These are phyloP conservation scores for Coranthus polyacanthus DNA, from an alignment of 2,797 vertebrate species.

Conservation along the genomic window DNA sequence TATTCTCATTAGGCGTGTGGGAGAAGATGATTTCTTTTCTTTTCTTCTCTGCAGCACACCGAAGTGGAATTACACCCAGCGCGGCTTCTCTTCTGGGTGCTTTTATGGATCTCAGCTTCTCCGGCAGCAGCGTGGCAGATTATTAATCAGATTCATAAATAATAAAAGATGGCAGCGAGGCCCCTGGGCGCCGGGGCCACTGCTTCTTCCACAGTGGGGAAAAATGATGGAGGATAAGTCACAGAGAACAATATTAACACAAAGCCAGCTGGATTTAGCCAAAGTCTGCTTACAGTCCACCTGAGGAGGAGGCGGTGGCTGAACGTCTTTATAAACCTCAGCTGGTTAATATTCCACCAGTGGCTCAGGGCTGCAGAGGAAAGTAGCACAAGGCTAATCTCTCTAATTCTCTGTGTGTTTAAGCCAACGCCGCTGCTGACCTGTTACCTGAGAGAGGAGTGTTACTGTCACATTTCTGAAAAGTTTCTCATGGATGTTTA, in stretches of 20 bases:
- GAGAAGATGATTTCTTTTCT: slow-evolving; percentile 59
- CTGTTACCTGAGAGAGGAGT: slow-evolving; percentile 21
- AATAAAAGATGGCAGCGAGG: slow-evolving; percentile 77
- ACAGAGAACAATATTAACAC: slow-evolving; percentile 72
- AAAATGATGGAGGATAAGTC: slow-evolving; percentile 59
- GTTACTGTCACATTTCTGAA: not conserved
- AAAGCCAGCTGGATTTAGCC: slow-evolving; percentile 62
- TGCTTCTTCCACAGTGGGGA: slow-evolving; percentile 54
- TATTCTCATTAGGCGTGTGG: slow-evolving; percentile 69
- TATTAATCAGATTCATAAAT: slow-evolving; percentile 85
- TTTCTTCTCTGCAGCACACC: slow-evolving; percentile 48
- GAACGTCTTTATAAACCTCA: slow-evolving; percentile 16
- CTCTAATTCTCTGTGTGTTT: slow-evolving; percentile 45
- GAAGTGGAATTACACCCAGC: slow-evolving; percentile 67
- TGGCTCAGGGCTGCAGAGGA: slow-evolving; percentile 22
- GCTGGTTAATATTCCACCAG: slow-evolving; percentile 50
- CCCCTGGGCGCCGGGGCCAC: slow-evolving; percentile 57
- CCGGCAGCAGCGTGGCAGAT: slow-evolving; percentile 63
- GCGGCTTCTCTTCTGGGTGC: slow-evolving; percentile 61
- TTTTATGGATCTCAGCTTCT: slow-evolving; percentile 70
- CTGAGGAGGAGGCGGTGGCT: slow-evolving; percentile 25
- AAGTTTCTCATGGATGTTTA: too few species aligned
- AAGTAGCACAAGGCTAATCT: slow-evolving; percentile 63
- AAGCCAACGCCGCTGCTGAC: slow-evolving; percentile 37
- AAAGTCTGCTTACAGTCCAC: slow-evolving; percentile 53